Percentiles rank a stretch among this genome's conserved stretches.
These are phyloP conservation scores for Sciaenops ocellatus DNA, from an alignment of 2,797 vertebrate genomes.

Conservation along the genomic window DNA sequence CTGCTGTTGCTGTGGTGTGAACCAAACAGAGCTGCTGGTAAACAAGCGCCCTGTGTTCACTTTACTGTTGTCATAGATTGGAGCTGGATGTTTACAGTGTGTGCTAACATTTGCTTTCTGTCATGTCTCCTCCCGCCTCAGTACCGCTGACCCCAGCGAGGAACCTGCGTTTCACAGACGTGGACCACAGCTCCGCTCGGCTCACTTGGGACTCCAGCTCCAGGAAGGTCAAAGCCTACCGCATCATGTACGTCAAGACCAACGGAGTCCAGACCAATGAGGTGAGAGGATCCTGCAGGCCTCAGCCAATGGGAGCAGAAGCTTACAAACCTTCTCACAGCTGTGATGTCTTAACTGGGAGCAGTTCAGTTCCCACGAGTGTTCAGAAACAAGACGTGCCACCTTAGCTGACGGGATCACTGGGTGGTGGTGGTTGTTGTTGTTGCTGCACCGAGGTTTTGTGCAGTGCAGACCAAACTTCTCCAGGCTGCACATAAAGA, in stretches of 20 bases:
- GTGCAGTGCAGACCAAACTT: neutral
- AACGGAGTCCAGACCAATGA: conserved; percentile 92
- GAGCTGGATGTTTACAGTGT: neutral
- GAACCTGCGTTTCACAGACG: conserved; percentile 90
- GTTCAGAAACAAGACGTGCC: neutral
- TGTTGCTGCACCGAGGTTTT: neutral
- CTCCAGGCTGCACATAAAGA: neutral
- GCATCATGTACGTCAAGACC: conserved; percentile 92
- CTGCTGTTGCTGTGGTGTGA: neutral
- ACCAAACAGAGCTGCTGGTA: neutral
- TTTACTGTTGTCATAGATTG: neutral
- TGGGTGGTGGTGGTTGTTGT: too few species aligned
- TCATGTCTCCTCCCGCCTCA: conserved; percentile 53
- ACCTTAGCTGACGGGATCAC: too few species aligned
- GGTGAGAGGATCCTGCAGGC: conserved; percentile 80
- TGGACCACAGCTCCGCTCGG: conserved; percentile 90
- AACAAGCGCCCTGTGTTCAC: neutral
- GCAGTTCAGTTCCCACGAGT: neutral
- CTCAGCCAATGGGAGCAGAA: neutral
- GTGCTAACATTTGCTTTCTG: neutral
- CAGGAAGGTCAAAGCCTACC: conserved; percentile 87
- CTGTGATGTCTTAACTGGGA: neutral
- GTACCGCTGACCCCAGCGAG: conserved; percentile 90
- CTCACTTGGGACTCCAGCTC: conserved; percentile 91
- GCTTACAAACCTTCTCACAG: neutral